Conservation (phyloP, 2,113 vertebrate genomes). For the Calypte anna region DNA sequence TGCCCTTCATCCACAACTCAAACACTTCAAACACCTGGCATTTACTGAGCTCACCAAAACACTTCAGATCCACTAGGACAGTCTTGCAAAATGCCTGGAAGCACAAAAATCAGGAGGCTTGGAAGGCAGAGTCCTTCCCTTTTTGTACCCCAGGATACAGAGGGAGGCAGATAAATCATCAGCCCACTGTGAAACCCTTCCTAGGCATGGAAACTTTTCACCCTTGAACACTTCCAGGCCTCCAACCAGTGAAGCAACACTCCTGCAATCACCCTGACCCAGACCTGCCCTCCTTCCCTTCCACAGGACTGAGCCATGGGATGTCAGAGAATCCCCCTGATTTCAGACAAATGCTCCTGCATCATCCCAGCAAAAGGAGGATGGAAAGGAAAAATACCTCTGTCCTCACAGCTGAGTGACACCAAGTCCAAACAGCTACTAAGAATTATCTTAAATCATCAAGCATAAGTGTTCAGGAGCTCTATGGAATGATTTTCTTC, state of each 20-base stretch:
- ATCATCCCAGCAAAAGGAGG: background rate
- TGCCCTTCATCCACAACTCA: background rate
- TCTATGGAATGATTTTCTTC: background rate
- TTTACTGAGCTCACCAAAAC: background rate
- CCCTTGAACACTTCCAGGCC: background rate
- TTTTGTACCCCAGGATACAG: background rate
- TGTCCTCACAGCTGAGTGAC: background rate
- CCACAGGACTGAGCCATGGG: background rate
- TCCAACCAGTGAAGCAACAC: rapidly evolving
- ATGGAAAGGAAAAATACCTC: background rate
- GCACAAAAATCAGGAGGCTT: background rate
- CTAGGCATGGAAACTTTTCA: background rate
- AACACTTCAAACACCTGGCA: background rate
- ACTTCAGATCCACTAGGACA: background rate
- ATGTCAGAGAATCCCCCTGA: no score
- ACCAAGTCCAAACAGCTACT: background rate
- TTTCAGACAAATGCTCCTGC: background rate
- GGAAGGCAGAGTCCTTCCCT: background rate
- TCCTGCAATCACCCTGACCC: background rate
- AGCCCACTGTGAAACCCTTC: background rate
- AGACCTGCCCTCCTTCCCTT: background rate
- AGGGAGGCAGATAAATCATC: background rate
- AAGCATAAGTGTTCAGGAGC: background rate
- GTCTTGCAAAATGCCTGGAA: background rate
- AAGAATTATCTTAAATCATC: background rate